Evolutionary conservation across 2,113 vertebrate species (phyloP), one percentile per base, ranked within the genome.

Genomic region (Vombatus ursinus): DNA sequence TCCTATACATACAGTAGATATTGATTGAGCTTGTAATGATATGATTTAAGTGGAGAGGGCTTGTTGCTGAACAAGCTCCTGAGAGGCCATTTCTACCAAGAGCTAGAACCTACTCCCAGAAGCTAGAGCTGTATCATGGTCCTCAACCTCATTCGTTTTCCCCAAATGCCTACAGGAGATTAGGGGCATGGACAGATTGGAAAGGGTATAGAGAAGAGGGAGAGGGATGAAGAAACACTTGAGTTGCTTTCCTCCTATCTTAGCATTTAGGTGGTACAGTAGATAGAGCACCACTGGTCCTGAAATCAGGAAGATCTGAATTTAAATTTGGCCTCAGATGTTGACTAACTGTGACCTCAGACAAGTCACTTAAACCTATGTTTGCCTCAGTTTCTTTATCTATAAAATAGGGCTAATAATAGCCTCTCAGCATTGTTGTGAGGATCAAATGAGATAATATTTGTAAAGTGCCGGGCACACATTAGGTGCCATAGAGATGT

Each of bases 161-260:
- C 14, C 61, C 89, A 90, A 95, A 48, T 89, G 52, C 51, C 57
- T 57, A 1, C 68, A 10, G 52, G 11, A 90, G 0, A 50, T 14
- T 49, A 0, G 89, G 3, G 28, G 8, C 8, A 48, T 49, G 22
- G 12, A 28, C 77, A 26, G 5, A 0, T 93, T 14, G 23, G 51
- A 92, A 8, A 52, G 1, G 51, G 3, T 89, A 3, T 11, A 91
- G 16, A 50, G 1, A 2, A 93, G 95, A 91, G 28, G 84, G 22
- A 94, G 10, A 47, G 26, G n/a, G 47, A 24, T 93, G 11, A 91
- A 44, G 96, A 96, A 94, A 50, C 52, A 54, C 24, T 48, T 52
- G 25, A 54, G n/a, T 28, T 54, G 10, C 52, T 19, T 48, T 92
- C 8, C 68, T 77, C 37, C 16, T n/a, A 77, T 77, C 37, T 77